Conservation (phyloP, 2,797 vertebrate species). For the Decapterus maruadsi region DNA sequence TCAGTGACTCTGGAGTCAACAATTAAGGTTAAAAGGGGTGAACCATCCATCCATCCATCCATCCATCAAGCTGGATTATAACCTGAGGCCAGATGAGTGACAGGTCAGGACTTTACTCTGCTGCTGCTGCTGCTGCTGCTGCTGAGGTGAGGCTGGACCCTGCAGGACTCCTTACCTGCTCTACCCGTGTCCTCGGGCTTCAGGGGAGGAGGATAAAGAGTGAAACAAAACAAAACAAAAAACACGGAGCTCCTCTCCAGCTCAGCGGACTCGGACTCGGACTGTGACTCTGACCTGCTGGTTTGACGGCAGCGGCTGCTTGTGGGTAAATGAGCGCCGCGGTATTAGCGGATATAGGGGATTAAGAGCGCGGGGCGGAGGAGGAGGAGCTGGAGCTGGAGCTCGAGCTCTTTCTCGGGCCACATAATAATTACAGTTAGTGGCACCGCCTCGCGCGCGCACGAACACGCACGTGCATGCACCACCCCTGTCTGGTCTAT, state of each 20-base stretch:
- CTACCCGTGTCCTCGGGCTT: background rate
- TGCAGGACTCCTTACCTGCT: conserved; percentile 47
- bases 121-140: background rate
- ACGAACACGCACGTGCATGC: background rate
- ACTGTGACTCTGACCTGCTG: background rate
- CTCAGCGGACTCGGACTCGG: background rate
- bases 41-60: background rate
- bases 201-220: background rate
- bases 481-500: conserved; percentile 18
- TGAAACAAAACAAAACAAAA: too few relatives aligned
- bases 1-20: conserved; percentile 29
- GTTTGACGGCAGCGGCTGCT: conserved; percentile 32
- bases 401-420: conserved; percentile 19
- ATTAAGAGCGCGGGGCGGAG: conserved; percentile 60
- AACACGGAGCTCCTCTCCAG: background rate
- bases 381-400: conserved; percentile 66
- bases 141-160: conserved; percentile 35
- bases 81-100: conserved; percentile 22
- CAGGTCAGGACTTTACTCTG: background rate
- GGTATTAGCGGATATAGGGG: conserved; percentile 76
- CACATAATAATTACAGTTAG: conserved; percentile 68
- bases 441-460: conserved; percentile 46
- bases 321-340: conserved; percentile 40
- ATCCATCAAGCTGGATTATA: conserved; percentile 58
- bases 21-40: conserved; percentile 40